Evolutionary conservation across 2,888 invertebrate genomes (phyloP), one percentile per base, ranked within the genome.

Genomic region (Hirtodrosophila duncani): DNA sequence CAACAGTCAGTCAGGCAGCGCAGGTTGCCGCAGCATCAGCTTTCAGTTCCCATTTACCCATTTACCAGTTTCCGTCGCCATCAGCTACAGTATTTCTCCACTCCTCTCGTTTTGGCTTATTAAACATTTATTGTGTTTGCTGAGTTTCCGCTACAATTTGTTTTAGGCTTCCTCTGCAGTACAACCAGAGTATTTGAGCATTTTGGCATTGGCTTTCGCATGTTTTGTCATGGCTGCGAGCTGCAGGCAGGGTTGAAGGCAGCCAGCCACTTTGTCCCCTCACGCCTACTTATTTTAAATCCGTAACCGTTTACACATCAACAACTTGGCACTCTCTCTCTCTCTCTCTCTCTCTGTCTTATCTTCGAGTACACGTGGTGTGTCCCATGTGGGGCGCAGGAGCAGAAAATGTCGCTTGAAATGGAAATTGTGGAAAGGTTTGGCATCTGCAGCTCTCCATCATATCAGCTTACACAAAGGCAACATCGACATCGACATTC

Each of bases 71-170:
- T 13, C 23, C 21, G 4, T 10, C 13, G 11, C 4, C 27, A 9
- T 29, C 7, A n/a, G 46, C 38, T 43, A 48, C 51, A 37, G 36
- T 24, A 52, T 50, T 45, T 20, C 23, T 36, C 68, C 45, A 41
- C 59, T 55, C 50, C 24, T n/a, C 60, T 61, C 74, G 60, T 70
- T 70, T 70, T 62, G 67, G 79, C 72, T 78, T 75, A 75, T 75
- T 75, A 75, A 75, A 75, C 71, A 75, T 75, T 75, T 75, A 75
- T 75, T 79, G 79, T 79, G 71, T 75, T 75, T 79, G 65, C 58
- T 57, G 59, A 63, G 68, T 60, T 79, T 75, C 77, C 74, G 74
- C 71, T 71, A 75, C 63, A 79, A 75, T 75, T 79, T 74, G 71
- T 67, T 75, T 70, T 60, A 63, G 75, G 34, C 61, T 65, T 75